Base-by-base conservation (phyloP, 2,888 invertebrate species). In the Bursaphelenchus okinawaensis region DNA sequence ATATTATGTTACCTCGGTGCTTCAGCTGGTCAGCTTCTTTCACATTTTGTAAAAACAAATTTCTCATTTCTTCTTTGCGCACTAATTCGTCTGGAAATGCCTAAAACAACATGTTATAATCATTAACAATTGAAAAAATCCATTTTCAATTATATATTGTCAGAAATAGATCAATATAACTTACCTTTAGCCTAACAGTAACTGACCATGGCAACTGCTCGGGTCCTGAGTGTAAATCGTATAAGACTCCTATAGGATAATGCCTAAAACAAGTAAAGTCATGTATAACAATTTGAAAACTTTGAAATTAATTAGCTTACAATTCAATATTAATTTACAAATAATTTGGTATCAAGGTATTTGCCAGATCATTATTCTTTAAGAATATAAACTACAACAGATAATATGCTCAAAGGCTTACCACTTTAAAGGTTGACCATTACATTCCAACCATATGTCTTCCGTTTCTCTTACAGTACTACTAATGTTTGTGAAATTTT, bases 21-120 rank as follows among this genome's bases (percentile, higher is more conserved):
- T 98, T 98, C 52, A 98, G 85, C n/a, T 91, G 90, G 86, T 96
- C 96, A 0, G 98, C 96, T 86, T 98, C 98, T 85, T 98, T 98
- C 8, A 98, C 87, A 71, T 91, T 90, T 22, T 93, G 90, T 62
- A 98, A 90, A 83, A 92, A 98, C 83, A 93, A 90, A 2, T 93
- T 89, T 84, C 95, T 93, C 19, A 96, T 89, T 16, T 89, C 88
- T 83, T 95, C 94, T 83, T 91, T 92, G 83, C 89, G 90, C 74
- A 95, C 88, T n/a, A 96, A 86, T 76, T 90, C 87, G 81, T 92
- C 92, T 16, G 95, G 95, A 84, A 93, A 95, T 83, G 92, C 91
- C 76, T 92, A 89, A 0, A 74, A 54, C 54, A 56, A 6, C 3
- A 19, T 20, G 24, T 19, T 6, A 58, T 19, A 52, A 20, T 19